Evolutionary conservation across 2,113 vertebrate genomes (phyloP).

Genomic region (Paracanthobrama guichenoti): DNA sequence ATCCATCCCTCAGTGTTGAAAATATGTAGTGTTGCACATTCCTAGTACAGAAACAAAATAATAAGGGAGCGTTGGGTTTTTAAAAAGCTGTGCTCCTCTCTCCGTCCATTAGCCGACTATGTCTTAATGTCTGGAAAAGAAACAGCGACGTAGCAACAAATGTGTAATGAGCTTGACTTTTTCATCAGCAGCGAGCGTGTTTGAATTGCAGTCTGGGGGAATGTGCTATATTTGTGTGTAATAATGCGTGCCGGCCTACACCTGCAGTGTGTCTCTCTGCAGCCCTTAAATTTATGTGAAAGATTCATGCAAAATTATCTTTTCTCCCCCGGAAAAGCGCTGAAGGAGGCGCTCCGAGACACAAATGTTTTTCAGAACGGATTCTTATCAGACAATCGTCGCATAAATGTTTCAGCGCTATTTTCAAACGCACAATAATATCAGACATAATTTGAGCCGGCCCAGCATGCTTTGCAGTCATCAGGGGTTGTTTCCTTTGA

Average conservation of each 20-base stretch:
- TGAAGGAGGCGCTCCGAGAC: background rate
- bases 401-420: constrained; percentile 41
- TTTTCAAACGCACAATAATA: constrained; percentile 42
- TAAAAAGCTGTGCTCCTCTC: background rate
- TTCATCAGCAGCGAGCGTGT: constrained; percentile 8
- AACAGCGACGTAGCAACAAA: background rate
- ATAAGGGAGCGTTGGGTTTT: background rate
- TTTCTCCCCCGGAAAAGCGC: background rate
- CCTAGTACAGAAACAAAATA: background rate
- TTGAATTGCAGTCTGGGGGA: background rate
- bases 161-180: constrained; percentile 23
- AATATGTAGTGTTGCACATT: background rate
- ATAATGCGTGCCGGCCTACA: constrained; percentile 11
- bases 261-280: background rate
- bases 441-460: constrained; percentile 28
- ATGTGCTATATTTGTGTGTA: background rate
- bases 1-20: background rate
- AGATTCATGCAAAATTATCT: constrained; percentile 28
- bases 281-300: background rate
- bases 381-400: constrained; percentile 27
- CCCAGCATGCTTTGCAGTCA: constrained; percentile 20
- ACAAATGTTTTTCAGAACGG: background rate
- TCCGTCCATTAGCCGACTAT: background rate
- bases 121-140: background rate
- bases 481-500: constrained; percentile 45